Percentiles rank a stretch among this genome's conserved stretches.
These are phyloP conservation scores for Hemibagrus wyckioides DNA, from an alignment of 2,113 vertebrate genomes.

Conservation along the genomic window DNA sequence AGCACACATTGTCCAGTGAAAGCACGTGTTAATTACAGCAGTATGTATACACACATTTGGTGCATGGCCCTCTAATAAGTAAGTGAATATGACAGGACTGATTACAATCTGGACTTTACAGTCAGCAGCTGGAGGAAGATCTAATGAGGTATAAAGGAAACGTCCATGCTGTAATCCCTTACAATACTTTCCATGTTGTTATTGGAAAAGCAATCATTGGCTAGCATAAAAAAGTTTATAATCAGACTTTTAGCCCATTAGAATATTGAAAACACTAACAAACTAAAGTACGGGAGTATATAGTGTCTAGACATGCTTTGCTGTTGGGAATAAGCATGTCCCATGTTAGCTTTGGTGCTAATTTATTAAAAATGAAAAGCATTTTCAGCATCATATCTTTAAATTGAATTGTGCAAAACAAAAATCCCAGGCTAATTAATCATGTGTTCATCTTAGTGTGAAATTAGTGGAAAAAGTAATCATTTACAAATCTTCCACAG, in stretches of 20 bases:
- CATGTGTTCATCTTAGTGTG: constrained; percentile 47
- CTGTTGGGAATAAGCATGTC: neutral
- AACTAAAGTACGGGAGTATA: neutral
- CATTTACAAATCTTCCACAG: constrained; percentile 49
- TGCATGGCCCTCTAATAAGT: neutral
- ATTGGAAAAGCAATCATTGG: neutral
- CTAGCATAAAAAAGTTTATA: neutral
- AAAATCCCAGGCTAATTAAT: constrained; percentile 41
- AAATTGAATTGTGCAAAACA: constrained; percentile 40
- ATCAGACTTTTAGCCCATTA: neutral
- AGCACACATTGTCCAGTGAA: too few species aligned
- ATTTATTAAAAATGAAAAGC: neutral
- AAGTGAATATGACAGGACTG: neutral
- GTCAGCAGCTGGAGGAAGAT: neutral
- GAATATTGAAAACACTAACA: neutral
- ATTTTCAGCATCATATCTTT: constrained; percentile 13
- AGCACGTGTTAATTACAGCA: neutral
- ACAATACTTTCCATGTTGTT: neutral
- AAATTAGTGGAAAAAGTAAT: constrained; percentile 53
- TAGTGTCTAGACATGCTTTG: neutral
- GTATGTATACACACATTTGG: neutral
- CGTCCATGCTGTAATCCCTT: neutral
- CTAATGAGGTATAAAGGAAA: neutral
- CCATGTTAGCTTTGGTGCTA: neutral
- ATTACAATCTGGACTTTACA: neutral